A percentile compares a stretch with the other conserved stretches of the same genome.
Conservation (phyloP, 2,113 vertebrate species). For the Cariama cristata region DNA sequence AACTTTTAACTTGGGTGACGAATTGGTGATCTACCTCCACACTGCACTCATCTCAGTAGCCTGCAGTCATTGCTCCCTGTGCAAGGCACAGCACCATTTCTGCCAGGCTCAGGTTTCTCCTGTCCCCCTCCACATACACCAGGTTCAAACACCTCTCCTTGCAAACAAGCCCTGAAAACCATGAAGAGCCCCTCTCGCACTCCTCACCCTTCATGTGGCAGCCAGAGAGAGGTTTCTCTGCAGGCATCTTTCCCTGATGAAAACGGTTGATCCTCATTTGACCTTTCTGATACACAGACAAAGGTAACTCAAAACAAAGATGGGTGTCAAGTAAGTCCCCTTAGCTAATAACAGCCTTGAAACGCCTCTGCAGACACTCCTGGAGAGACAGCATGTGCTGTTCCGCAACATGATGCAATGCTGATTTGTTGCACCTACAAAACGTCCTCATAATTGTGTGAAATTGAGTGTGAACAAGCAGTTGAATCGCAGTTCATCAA, state of each 20-base stretch:
- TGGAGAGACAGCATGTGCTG: not conserved
- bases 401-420: not conserved
- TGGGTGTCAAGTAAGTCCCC: not conserved
- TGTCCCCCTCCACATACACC: too few relatives aligned
- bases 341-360: not conserved
- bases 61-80: not conserved
- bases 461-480: conserved; percentile 53
- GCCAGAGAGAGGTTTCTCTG: not conserved
- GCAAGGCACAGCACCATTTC: not conserved
- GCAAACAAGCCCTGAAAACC: not conserved
- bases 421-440: conserved; percentile 18
- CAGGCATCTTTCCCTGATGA: not conserved
- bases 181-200: fast-evolving
- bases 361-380: not conserved
- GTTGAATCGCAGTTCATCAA: conserved; percentile 14
- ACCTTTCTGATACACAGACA: not conserved
- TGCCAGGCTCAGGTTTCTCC: not conserved
- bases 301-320: not conserved
- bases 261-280: fast-evolving
- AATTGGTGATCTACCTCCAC: not conserved
- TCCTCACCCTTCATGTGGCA: not conserved
- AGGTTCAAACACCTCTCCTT: not conserved
- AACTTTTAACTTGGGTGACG: not conserved
- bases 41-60: not conserved
- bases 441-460: not conserved